These are phyloP conservation scores for Aleadryas rufinucha DNA, from an alignment of 2,113 vertebrate species.

Conservation along the genomic window DNA sequence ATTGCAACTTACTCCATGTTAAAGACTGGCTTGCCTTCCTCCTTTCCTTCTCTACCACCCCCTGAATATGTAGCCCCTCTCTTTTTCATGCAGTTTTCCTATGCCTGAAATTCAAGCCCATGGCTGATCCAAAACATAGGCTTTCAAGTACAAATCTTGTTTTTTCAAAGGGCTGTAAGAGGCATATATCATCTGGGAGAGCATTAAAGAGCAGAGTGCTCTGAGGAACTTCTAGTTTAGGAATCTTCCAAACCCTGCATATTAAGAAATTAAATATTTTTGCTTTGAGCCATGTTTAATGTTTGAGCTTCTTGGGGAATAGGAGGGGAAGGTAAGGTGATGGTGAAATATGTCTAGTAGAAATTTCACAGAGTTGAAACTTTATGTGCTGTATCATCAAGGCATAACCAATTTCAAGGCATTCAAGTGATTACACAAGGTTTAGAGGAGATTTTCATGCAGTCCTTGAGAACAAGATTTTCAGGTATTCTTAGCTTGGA, in stretches of 20 bases:
- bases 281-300: not conserved
- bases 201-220: not conserved
- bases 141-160: not conserved
- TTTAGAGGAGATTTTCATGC: not conserved
- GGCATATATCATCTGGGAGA: not conserved
- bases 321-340: not conserved
- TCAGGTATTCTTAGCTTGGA: not conserved
- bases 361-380: not conserved
- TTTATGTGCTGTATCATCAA: not conserved
- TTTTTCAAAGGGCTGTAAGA: not conserved
- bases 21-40: not conserved
- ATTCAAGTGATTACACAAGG: not conserved
- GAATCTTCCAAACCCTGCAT: not conserved
- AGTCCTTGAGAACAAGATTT: not conserved
- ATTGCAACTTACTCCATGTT: not conserved
- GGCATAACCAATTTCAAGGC: not conserved
- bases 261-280: not conserved
- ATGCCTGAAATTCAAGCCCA: not conserved
- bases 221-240: not conserved
- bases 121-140: not conserved
- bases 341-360: not conserved
- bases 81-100: not conserved
- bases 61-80: not conserved
- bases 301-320: not conserved
- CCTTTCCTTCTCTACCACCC: not conserved